phyloP scores from a whole-genome alignment of 1,140 invertebrate species.

The Amphibalanus amphitrite region DNA sequence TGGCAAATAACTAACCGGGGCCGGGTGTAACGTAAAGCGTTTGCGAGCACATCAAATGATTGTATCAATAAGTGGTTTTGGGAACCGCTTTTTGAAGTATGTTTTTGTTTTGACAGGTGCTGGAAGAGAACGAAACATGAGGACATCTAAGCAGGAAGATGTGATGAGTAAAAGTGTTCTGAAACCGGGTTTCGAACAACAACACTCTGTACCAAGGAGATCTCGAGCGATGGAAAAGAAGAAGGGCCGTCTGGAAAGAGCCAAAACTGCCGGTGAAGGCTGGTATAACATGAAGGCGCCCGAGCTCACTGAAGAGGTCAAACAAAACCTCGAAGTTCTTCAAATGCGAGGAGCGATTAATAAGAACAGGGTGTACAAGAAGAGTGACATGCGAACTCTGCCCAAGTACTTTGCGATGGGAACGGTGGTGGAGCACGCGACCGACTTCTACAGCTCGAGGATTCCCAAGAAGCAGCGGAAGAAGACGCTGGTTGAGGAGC shows the following conservation, averaged over 20 bases:
- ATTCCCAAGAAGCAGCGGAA: constrained; percentile 74
- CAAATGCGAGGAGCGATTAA: constrained; percentile 84
- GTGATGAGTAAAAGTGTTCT: no score
- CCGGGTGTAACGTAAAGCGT: no score
- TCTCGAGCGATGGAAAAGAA: no score
- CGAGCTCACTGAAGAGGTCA: constrained; percentile 70
- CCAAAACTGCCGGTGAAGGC: constrained; percentile 58
- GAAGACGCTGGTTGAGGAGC: constrained; percentile 73
- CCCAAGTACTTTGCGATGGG: constrained; percentile 80
- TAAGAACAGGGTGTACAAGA: constrained; percentile 85
- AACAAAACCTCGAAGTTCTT: constrained; percentile 67
- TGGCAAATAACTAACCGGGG: no score
- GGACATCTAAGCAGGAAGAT: no score
- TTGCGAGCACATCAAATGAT: no score
- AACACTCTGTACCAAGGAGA: no score
- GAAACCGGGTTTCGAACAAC: no score
- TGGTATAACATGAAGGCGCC: constrained; percentile 78
- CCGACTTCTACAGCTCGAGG: constrained; percentile 42
- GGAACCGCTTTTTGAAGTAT: no score
- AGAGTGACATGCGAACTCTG: constrained; percentile 62
- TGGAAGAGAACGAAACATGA: no score
- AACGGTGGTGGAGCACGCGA: constrained; percentile 32
- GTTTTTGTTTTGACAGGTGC: no score
- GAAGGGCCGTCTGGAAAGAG: constrained; percentile 21
- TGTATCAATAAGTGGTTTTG: no score